Percentiles rank a stretch among this genome's conserved stretches.
Evolutionary conservation across 2,113 vertebrate species (phyloP).

Genomic region (Oncorhynchus gorbuscha): DNA sequence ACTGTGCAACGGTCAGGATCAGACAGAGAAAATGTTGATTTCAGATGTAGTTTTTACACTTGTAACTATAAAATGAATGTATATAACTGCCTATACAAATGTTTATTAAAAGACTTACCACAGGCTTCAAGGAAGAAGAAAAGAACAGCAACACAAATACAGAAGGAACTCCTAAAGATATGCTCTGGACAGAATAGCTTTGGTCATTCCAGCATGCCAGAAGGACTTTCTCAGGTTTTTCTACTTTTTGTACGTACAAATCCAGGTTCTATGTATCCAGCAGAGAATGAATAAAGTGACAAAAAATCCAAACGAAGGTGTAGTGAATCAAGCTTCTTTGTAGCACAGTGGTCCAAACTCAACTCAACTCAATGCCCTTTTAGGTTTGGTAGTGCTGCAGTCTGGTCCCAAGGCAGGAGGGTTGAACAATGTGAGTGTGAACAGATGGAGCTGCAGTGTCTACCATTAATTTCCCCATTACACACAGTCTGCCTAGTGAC

Average conservation of each 20-base stretch:
- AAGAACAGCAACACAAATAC: too few species aligned
- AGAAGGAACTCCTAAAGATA: background rate
- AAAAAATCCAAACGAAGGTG: constrained; percentile 34
- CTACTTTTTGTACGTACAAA: background rate
- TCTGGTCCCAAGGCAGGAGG: constrained; percentile 69
- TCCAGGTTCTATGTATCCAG: constrained; percentile 10
- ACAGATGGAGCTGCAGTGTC: constrained; percentile 86
- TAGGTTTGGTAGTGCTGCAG: background rate
- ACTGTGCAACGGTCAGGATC: too few species aligned
- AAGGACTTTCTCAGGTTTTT: background rate
- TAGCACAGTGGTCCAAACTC: constrained; percentile 8
- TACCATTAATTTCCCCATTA: constrained; percentile 82
- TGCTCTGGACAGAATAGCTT: background rate
- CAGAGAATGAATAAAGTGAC: constrained; percentile 10
- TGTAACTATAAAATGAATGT: too few species aligned
- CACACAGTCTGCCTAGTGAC: constrained; percentile 60
- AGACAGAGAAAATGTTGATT: too few species aligned
- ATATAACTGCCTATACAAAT: too few species aligned
- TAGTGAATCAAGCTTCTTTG: constrained; percentile 56
- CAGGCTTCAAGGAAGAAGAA: too few species aligned
- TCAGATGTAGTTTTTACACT: too few species aligned
- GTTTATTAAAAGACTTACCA: too few species aligned
- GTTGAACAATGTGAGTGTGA: constrained; percentile 84
- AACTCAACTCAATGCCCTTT: background rate
- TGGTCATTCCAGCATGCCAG: constrained; percentile 12